Percentiles rank a stretch among this genome's conserved stretches.
phyloP scores from a whole-genome alignment of 2,888 invertebrate genomes.

The Matsumyia berberina region DNA sequence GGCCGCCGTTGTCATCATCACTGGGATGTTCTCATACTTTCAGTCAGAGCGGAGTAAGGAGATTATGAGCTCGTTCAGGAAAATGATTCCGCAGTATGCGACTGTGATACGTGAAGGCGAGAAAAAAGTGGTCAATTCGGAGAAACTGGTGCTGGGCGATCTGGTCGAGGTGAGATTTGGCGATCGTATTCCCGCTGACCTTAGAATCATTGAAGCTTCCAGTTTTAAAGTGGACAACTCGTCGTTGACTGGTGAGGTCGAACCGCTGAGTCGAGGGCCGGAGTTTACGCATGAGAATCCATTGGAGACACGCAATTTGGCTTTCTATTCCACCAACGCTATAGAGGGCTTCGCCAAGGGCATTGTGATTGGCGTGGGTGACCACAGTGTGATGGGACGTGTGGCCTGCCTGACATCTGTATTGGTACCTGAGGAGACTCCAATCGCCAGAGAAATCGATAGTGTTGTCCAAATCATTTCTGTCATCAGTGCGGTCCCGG shows the following conservation, averaged over 20 bases:
- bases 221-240: slow-evolving; percentile 86
- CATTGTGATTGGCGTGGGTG: slow-evolving; percentile 94
- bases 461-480: slow-evolving; percentile 98
- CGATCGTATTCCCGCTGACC: slow-evolving; percentile 91
- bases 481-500: slow-evolving; percentile 94
- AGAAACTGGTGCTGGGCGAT: slow-evolving; percentile 89
- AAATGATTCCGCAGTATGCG: slow-evolving; percentile 88
- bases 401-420: slow-evolving; percentile 95
- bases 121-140: slow-evolving; percentile 85
- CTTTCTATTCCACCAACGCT: slow-evolving; percentile 86
- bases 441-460: slow-evolving; percentile 97
- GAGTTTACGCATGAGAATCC: slow-evolving; percentile 85
- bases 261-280: slow-evolving; percentile 85
- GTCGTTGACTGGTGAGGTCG: slow-evolving; percentile 89
- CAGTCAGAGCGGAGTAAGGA: slow-evolving; percentile 86
- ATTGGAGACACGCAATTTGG: slow-evolving; percentile 86
- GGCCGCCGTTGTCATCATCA: slow-evolving; percentile 88
- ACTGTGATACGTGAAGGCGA: slow-evolving; percentile 87
- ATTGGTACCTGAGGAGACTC: slow-evolving; percentile 95
- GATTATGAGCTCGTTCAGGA: slow-evolving; percentile 91
- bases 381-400: slow-evolving; percentile 96
- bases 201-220: slow-evolving; percentile 87
- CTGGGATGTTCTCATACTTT: slow-evolving; percentile 90
- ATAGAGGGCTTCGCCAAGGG: slow-evolving; percentile 86
- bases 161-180: slow-evolving; percentile 89